phyloP scores from a whole-genome alignment of 2,797 vertebrate species.

The Pangasius larnaudii region DNA sequence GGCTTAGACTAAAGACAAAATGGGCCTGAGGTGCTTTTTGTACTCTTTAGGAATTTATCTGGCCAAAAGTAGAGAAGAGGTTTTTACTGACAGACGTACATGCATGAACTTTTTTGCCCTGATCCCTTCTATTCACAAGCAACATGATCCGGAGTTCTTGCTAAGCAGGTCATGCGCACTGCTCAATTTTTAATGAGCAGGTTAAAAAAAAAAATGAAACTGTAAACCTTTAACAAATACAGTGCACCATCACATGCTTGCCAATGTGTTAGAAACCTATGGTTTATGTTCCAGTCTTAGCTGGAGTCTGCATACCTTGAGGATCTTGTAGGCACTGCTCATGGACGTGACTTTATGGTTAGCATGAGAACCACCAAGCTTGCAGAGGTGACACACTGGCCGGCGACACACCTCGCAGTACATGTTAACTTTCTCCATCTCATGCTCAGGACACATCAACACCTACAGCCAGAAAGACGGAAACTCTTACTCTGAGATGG shows the following conservation, averaged over 20 bases:
- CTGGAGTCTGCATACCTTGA: constrained; percentile 84
- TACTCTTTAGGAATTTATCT: constrained; percentile 38
- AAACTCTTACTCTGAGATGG: not conserved
- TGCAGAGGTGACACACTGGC: constrained; percentile 96
- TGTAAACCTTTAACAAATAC: not conserved
- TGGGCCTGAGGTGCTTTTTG: not conserved
- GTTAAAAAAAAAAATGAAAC: constrained; percentile 19
- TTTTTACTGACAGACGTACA: not conserved
- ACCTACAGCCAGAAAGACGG: constrained; percentile 73
- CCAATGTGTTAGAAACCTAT: not conserved
- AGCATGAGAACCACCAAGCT: constrained; percentile 90
- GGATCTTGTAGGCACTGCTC: constrained; percentile 95
- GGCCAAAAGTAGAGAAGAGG: not conserved
- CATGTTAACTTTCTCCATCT: constrained; percentile 98
- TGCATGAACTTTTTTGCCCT: not conserved
- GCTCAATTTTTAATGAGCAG: constrained; percentile 63
- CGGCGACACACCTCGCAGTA: constrained; percentile 96
- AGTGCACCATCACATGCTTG: not conserved
- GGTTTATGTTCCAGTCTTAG: not conserved
- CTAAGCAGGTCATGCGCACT: constrained; percentile 40
- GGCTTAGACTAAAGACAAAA: constrained; percentile 47
- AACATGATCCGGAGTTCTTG: constrained; percentile 22
- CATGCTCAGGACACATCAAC: constrained; percentile 97
- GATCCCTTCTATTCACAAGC: constrained; percentile 3
- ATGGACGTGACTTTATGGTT: constrained; percentile 95